These are phyloP conservation scores for Bombylius major DNA, from an alignment of 2,888 invertebrate genomes.

Conservation along the genomic window DNA sequence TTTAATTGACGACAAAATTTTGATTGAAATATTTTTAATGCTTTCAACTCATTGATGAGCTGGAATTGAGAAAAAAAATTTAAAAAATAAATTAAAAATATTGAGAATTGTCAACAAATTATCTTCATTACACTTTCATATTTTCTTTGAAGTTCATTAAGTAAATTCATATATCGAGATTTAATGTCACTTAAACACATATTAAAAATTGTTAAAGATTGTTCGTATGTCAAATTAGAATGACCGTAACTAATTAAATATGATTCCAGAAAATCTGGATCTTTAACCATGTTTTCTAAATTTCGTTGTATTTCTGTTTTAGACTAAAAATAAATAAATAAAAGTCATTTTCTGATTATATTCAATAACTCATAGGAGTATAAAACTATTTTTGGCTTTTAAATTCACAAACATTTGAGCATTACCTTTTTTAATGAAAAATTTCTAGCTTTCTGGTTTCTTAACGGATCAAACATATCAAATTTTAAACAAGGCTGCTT, in stretches of 20 bases:
- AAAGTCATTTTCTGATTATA: too few species aligned
- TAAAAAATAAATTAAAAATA: background rate
- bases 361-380: too few species aligned
- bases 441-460: slow-evolving; percentile 40
- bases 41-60: slow-evolving; percentile 29
- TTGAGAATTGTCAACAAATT: background rate
- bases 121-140: slow-evolving; percentile 47
- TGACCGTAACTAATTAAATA: slow-evolving; percentile 41
- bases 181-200: slow-evolving; percentile 56
- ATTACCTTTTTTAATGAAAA: slow-evolving; percentile 40
- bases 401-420: background rate
- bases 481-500: slow-evolving; percentile 39
- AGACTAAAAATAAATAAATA: slow-evolving; percentile 17
- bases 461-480: slow-evolving; percentile 43
- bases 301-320: slow-evolving; percentile 31
- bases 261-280: slow-evolving; percentile 45
- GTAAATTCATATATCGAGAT: slow-evolving; percentile 45
- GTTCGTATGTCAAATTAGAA: slow-evolving; percentile 19
- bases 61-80: slow-evolving; percentile 10
- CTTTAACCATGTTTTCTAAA: slow-evolving; percentile 38
- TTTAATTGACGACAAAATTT: slow-evolving; percentile 33
- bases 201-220: slow-evolving; percentile 26
- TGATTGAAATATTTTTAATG: slow-evolving; percentile 28
- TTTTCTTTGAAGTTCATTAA: slow-evolving; percentile 49
- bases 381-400: background rate